Percentiles rank a stretch among this genome's conserved stretches.
phyloP scores from a whole-genome alignment of 2,888 invertebrate species.

The Strigamia maritima region DNA sequence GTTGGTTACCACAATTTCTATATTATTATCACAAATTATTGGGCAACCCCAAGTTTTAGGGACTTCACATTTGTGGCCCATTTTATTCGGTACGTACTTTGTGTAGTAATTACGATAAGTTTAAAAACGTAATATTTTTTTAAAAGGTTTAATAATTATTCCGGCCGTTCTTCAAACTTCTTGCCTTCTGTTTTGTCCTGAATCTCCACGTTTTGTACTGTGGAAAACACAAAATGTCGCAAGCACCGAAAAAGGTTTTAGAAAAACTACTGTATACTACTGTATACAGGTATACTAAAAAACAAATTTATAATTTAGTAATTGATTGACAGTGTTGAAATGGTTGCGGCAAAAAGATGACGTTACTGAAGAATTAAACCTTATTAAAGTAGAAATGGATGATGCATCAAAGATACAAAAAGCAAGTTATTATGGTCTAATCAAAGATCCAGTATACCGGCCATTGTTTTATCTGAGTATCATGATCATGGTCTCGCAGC shows the following conservation, averaged over 20 bases:
- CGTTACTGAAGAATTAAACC: slow-evolving; percentile 79
- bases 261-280: not conserved
- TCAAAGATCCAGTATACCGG: slow-evolving; percentile 66
- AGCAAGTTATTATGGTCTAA: slow-evolving; percentile 41
- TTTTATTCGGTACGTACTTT: slow-evolving; percentile 58
- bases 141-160: slow-evolving; percentile 59
- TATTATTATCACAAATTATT: slow-evolving; percentile 68
- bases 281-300: no score
- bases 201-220: slow-evolving; percentile 72
- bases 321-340: slow-evolving; percentile 60
- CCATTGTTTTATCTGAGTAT: slow-evolving; percentile 75
- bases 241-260: not conserved
- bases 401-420: slow-evolving; percentile 61
- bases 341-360: slow-evolving; percentile 74
- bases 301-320: not conserved
- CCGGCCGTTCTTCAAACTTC: slow-evolving; percentile 69
- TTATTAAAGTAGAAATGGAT: slow-evolving; percentile 69
- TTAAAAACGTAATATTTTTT: not conserved
- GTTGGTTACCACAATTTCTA: slow-evolving; percentile 80
- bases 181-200: slow-evolving; percentile 75
- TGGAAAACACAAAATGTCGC: not conserved
- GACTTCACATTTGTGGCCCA: slow-evolving; percentile 66
- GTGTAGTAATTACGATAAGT: not conserved
- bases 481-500: slow-evolving; percentile 82
- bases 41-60: slow-evolving; percentile 69